A percentile compares a stretch with the other conserved stretches of the same genome.
Conservation (phyloP, 2,113 vertebrate genomes). For the Montifringilla adamsi region DNA sequence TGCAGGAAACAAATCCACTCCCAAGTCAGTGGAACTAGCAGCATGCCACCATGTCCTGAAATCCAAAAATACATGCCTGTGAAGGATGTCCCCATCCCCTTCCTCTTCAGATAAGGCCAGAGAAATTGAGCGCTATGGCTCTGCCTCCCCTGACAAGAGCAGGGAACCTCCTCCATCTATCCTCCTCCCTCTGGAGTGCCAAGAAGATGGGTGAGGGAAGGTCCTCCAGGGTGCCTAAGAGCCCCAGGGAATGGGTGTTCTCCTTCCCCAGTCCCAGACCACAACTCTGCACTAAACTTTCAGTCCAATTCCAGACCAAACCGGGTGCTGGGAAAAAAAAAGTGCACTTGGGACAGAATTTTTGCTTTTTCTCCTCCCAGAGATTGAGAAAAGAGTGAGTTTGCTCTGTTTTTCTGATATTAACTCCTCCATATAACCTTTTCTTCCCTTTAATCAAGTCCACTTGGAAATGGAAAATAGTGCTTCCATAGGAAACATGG, state of each 20-base stretch:
- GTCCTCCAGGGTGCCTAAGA: not conserved
- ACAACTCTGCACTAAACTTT: not conserved
- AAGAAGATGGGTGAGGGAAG: not conserved
- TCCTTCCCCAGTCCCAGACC: not conserved
- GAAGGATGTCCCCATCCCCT: not conserved
- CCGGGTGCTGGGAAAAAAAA: not conserved
- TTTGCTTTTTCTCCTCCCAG: not conserved
- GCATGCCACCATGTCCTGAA: rapidly evolving
- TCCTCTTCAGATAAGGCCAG: not conserved
- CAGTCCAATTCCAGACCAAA: not conserved
- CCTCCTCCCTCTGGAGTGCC: no score
- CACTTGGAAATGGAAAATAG: not conserved
- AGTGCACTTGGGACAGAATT: not conserved
- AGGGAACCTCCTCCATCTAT: not conserved
- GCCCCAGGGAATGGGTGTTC: not conserved
- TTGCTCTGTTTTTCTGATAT: not conserved
- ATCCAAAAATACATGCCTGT: not conserved
- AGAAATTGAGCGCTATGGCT: not conserved
- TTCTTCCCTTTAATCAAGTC: not conserved
- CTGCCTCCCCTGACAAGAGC: not conserved
- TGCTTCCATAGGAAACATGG: not conserved
- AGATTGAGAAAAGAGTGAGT: not conserved
- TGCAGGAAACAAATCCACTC: not conserved
- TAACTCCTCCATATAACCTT: not conserved
- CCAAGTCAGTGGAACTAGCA: not conserved